These are phyloP conservation scores for Scolopax rusticola DNA, from an alignment of 2,797 vertebrate species.

Conservation along the genomic window DNA sequence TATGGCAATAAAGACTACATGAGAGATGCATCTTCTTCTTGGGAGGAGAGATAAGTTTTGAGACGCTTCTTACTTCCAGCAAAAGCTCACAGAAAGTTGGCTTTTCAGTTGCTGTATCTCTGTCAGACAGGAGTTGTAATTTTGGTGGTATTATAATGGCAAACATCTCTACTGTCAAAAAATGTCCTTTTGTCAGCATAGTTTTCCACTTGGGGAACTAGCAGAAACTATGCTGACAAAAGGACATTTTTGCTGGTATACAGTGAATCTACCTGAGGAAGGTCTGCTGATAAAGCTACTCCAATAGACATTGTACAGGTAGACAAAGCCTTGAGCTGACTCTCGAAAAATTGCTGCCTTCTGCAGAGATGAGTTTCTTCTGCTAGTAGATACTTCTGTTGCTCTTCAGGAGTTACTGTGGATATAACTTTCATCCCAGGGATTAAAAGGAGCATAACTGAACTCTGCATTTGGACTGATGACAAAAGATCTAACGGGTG, in stretches of 20 bases:
- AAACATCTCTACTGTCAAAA: neutral
- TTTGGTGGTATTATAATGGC: neutral
- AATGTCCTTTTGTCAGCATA: neutral
- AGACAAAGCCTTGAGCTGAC: neutral
- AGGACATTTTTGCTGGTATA: neutral
- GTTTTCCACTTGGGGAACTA: neutral
- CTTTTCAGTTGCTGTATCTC: neutral
- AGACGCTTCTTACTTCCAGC: neutral
- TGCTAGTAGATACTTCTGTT: neutral
- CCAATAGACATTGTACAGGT: neutral
- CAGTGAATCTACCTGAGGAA: neutral
- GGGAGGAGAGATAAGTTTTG: neutral
- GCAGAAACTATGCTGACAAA: neutral
- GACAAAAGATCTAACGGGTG: neutral
- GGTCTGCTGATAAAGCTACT: neutral
- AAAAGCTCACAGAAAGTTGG: neutral
- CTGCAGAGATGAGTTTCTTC: neutral
- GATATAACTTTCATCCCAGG: neutral
- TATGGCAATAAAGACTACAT: rapidly evolving
- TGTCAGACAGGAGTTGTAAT: neutral
- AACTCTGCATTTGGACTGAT: neutral
- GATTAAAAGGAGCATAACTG: neutral
- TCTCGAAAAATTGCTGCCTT: neutral
- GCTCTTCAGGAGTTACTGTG: neutral
- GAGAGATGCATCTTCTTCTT: neutral